A percentile compares a stretch with the other conserved stretches of the same genome.
phyloP scores from a whole-genome alignment of 2,797 vertebrate species.

The Steatocranus sp. region DNA sequence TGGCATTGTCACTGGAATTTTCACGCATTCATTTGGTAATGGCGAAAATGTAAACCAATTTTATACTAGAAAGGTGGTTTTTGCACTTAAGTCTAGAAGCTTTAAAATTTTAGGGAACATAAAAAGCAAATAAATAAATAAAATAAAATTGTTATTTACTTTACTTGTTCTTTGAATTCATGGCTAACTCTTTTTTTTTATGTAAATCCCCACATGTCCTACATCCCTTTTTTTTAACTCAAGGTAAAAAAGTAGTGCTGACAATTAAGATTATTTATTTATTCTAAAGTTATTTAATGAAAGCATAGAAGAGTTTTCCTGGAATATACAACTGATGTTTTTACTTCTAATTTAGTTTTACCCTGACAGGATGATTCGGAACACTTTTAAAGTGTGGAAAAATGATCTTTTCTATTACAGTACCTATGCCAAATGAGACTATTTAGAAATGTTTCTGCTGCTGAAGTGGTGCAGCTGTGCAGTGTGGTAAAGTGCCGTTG shows the following conservation, averaged over 20 bases:
- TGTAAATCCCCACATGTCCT: neutral
- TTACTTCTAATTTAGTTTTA: neutral
- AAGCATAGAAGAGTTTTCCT: neutral
- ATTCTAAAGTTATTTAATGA: neutral
- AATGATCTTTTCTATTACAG: neutral
- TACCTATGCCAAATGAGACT: slow-evolving; percentile 50
- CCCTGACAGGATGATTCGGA: slow-evolving; percentile 4
- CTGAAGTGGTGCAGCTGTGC: slow-evolving; percentile 57
- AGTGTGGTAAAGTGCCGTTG: slow-evolving; percentile 38
- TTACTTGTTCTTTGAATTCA: neutral
- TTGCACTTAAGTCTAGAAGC: neutral
- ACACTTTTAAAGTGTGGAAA: neutral
- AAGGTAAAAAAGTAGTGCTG: neutral
- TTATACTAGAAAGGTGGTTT: neutral
- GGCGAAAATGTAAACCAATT: neutral
- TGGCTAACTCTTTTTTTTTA: neutral
- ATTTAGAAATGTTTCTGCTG: slow-evolving; percentile 40
- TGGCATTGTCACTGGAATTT: neutral
- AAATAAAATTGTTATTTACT: neutral
- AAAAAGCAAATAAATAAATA: neutral
- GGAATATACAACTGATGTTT: neutral
- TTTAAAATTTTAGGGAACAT: neutral
- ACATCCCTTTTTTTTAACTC: neutral
- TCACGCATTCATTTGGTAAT: neutral
- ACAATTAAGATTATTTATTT: neutral